Percentiles rank a stretch among this genome's conserved stretches.
phyloP scores from a whole-genome alignment of 2,888 invertebrate species.

The Halictus ligatus region DNA sequence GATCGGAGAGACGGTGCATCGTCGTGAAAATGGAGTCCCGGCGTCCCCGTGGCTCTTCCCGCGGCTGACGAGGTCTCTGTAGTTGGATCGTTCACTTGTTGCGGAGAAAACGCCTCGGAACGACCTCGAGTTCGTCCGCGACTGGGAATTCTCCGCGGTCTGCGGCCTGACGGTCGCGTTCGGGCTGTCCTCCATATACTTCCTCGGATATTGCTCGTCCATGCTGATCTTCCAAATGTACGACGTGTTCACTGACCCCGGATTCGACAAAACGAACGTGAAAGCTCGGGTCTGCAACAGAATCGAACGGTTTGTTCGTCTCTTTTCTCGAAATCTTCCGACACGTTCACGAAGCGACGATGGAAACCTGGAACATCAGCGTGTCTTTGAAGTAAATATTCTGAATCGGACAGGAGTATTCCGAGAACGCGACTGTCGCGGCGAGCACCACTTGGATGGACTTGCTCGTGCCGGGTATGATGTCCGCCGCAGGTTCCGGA shows the following conservation, averaged over 20 bases:
- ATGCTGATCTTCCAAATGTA: constrained; percentile 75
- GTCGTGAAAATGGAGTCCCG: not conserved
- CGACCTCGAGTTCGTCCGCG: not conserved
- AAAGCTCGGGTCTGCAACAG: constrained; percentile 67
- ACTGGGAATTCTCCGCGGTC: not conserved
- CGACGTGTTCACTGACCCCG: constrained; percentile 68
- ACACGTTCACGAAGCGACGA: not conserved
- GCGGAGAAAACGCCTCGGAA: constrained; percentile 19
- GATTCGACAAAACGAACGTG: constrained; percentile 73
- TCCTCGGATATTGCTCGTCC: constrained; percentile 74
- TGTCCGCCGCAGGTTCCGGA: constrained; percentile 78
- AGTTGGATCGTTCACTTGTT: not conserved
- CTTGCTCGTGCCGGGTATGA: constrained; percentile 74
- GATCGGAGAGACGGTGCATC: not conserved
- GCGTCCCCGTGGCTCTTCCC: not conserved
- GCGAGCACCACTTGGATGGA: constrained; percentile 85
- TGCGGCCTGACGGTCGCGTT: constrained; percentile 20
- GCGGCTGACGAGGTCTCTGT: not conserved
- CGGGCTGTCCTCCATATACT: constrained; percentile 26
- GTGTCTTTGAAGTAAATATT: constrained; percentile 86
- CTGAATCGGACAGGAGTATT: constrained; percentile 84
- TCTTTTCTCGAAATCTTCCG: too few species aligned
- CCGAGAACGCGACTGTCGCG: constrained; percentile 85
- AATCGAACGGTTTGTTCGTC: not conserved
- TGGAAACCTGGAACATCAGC: constrained; percentile 85